Evolutionary conservation across 2,888 invertebrate species (phyloP).

Genomic region (Allacma fusca): DNA sequence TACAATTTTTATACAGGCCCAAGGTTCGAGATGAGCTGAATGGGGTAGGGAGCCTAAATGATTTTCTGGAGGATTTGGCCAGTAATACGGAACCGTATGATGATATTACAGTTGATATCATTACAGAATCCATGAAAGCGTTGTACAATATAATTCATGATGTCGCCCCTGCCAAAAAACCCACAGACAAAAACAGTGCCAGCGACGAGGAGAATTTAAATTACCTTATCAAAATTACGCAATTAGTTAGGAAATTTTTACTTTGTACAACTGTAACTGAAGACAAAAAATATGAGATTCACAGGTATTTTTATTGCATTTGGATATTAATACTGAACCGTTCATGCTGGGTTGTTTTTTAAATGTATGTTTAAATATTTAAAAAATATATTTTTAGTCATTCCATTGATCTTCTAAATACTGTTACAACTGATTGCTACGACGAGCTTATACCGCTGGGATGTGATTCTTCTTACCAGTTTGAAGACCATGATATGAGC

Average conservation of each 20-base stretch:
- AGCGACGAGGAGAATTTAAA: conserved; percentile 40
- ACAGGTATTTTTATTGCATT: conserved; percentile 65
- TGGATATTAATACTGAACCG: not conserved
- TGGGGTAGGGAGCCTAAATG: conserved; percentile 74
- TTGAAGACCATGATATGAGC: conserved; percentile 79
- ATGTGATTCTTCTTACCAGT: conserved; percentile 67
- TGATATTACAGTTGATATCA: conserved; percentile 72
- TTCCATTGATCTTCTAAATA: conserved; percentile 83
- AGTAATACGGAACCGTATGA: conserved; percentile 65
- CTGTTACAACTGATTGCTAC: conserved; percentile 79
- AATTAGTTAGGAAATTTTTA: conserved; percentile 64
- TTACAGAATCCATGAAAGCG: conserved; percentile 79
- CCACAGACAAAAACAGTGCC: conserved; percentile 10
- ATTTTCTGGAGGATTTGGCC: conserved; percentile 74
- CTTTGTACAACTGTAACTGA: conserved; percentile 69
- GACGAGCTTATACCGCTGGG: conserved; percentile 73
- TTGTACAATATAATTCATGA: conserved; percentile 73
- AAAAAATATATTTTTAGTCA: conserved; percentile 71
- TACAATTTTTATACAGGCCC: conserved; percentile 64
- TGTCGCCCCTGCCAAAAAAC: conserved; percentile 37
- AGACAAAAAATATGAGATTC: conserved; percentile 74
- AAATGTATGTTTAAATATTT: not conserved
- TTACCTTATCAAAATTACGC: conserved; percentile 45
- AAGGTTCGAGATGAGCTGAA: conserved; percentile 74
- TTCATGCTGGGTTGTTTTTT: not conserved